Base-by-base conservation (phyloP, 2,888 invertebrate species). In the Chrysotoxum bicinctum region DNA sequence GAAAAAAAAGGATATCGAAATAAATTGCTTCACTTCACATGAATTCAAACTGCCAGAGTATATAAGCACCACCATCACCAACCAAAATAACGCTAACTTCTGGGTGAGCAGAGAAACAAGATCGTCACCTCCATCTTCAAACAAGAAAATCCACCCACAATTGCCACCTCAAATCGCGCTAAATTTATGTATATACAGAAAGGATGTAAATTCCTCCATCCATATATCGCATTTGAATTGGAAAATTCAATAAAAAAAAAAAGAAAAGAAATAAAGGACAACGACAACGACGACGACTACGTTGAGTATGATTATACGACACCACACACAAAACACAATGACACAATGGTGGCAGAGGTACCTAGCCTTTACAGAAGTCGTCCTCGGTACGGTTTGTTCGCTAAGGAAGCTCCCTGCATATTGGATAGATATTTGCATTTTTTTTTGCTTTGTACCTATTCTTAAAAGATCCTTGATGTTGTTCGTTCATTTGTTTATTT, bases 21-120 rank as follows among this genome's bases (percentile, higher is more conserved):
- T 85, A 85, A 85, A 85, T 85, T 85, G 85, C 85, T 81, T 81
- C 85, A 85, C 81, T 85, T 85, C 81, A 81, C 85, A 80, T 72
- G 76, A 81, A 73, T 52, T 48, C 30, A 50, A 54, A 43, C 48
- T 37, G 12, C 23, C 26, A 40, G 16, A n/a, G 32, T 19, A 19
- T 8, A 16, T 1, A n/a, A 26, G 26, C 3, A 7, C 14, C 45
- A 62, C 37, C 52, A 3, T 3, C 35, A 35, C 60, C 19, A 56
- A 32, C 16, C 14, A 16, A n/a, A 43, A 26, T 16, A 43, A 26
- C 19, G 30, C 64, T 14, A 64, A 23, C 50, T 32, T 32, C 32
- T 45, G 30, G 56, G 3, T 64, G 16, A 60, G n/a, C 37, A 64
- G 10, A 26, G 16, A 10, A 37, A 56, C 62, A 35, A 37, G 43